A percentile compares a stretch with the other conserved stretches of the same genome.
phyloP scores from a whole-genome alignment of 1,140 invertebrate genomes.

The Liolophura sinensis region DNA sequence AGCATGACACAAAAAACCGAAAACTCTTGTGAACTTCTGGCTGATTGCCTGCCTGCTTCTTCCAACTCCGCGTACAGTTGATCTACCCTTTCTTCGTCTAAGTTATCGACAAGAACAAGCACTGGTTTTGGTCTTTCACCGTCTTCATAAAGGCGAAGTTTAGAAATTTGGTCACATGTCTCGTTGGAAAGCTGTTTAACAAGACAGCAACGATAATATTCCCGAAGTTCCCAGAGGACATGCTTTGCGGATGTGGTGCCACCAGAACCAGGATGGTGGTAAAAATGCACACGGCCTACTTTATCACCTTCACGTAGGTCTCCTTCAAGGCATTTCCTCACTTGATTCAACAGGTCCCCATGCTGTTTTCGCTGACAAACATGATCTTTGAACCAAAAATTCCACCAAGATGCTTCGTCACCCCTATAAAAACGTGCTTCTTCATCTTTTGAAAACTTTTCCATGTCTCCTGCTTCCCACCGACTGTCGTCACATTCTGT shows the following conservation, averaged over 20 bases:
- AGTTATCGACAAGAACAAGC: slow-evolving; percentile 40
- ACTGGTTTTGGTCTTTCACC: slow-evolving; percentile 23
- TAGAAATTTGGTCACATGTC: slow-evolving; percentile 32
- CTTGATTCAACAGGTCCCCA: slow-evolving; percentile 11
- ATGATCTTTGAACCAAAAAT: slow-evolving; percentile 33
- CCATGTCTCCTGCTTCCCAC: slow-evolving; percentile 7
- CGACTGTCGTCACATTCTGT: slow-evolving; percentile 20
- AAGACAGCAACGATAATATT: slow-evolving; percentile 32
- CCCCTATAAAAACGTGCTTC: slow-evolving; percentile 36
- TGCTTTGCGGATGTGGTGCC: slow-evolving; percentile 40
- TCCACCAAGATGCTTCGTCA: slow-evolving; percentile 32
- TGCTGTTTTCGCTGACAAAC: slow-evolving; percentile 29
- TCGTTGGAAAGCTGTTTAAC: slow-evolving; percentile 32
- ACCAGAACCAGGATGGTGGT: slow-evolving; percentile 42
- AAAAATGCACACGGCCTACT: slow-evolving; percentile 25
- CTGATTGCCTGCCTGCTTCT: slow-evolving; percentile 20
- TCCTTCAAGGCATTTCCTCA: slow-evolving; percentile 23
- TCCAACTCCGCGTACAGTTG: slow-evolving; percentile 24
- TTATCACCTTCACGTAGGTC: slow-evolving; percentile 25
- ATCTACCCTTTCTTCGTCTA: slow-evolving; percentile 34
- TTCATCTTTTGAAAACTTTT: slow-evolving; percentile 11
- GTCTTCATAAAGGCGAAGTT: slow-evolving; percentile 24
- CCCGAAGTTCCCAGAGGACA: slow-evolving; percentile 34
- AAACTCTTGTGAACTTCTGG: slow-evolving; percentile 10
- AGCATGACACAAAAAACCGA: slow-evolving; percentile 32